phyloP scores from a whole-genome alignment of 1,140 invertebrate genomes.

The Formica selysi region DNA sequence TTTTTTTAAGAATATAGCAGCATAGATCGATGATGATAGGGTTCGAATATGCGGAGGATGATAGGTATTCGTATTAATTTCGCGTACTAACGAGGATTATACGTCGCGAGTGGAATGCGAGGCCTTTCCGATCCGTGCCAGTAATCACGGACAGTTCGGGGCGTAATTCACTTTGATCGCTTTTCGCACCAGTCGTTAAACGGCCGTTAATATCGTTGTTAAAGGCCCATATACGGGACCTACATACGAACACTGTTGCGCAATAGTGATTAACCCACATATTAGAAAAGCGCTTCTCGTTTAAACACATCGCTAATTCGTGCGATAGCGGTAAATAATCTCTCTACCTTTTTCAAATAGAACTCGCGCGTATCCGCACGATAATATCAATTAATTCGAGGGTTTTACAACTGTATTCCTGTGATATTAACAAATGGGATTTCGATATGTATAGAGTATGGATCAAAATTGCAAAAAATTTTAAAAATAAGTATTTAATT shows the following conservation, averaged over 20 bases:
- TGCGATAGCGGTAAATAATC: conserved; percentile 24
- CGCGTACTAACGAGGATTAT: conserved; percentile 31
- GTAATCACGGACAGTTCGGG: conserved; percentile 57
- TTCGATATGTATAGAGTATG: neutral
- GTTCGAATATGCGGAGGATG: neutral
- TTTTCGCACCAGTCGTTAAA: conserved; percentile 66
- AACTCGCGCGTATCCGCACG: neutral
- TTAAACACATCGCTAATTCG: conserved; percentile 39
- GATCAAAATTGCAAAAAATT: conserved; percentile 16
- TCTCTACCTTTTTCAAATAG: neutral
- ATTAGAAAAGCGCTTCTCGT: conserved; percentile 45
- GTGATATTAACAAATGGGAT: conserved; percentile 17
- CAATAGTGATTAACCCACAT: conserved; percentile 57
- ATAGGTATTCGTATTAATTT: conserved; percentile 30
- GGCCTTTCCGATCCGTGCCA: conserved; percentile 36
- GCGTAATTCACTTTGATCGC: conserved; percentile 66
- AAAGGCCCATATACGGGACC: conserved; percentile 30
- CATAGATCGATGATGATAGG: neutral
- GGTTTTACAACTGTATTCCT: neutral
- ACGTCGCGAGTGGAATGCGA: conserved; percentile 32
- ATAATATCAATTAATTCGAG: neutral
- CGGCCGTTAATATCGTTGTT: conserved; percentile 49
- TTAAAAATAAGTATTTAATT: neutral
- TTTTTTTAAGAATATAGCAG: conserved; percentile 19
- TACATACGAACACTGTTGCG: conserved; percentile 27